Evolutionary conservation across 2,797 vertebrate species (phyloP).

Genomic region (Pseudocheirus occidentalis): DNA sequence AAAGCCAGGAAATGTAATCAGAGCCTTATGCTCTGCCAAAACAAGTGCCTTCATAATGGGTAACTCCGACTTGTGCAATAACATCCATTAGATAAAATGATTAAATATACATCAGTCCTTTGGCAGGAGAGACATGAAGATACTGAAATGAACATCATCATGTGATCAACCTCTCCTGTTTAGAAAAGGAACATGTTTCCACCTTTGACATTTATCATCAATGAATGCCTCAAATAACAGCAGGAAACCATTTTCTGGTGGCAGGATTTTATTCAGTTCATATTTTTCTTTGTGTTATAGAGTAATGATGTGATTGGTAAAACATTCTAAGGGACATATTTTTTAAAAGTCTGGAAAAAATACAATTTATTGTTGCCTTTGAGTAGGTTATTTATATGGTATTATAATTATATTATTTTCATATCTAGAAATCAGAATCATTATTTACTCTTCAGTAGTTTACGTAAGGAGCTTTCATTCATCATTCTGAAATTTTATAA

Average conservation of each 20-base stretch:
- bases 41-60: slow-evolving; percentile 75
- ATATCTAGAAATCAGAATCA: not conserved
- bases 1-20: slow-evolving; percentile 77
- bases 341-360: slow-evolving; percentile 4
- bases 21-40: slow-evolving; percentile 69
- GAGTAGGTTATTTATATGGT: not conserved
- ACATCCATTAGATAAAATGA: slow-evolving; percentile 78
- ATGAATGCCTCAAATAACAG: slow-evolving; percentile 11
- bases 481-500: not conserved
- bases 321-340: slow-evolving; percentile 26
- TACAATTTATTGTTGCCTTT: not conserved
- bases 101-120: slow-evolving; percentile 79
- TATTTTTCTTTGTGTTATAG: slow-evolving; percentile 21
- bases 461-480: not conserved
- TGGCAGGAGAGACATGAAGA: slow-evolving; percentile 63
- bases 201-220: slow-evolving; percentile 20
- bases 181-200: slow-evolving; percentile 53
- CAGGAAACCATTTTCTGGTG: slow-evolving; percentile 10
- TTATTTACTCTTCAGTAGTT: not conserved
- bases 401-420: not conserved
- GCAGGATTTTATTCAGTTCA: not conserved
- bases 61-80: slow-evolving; percentile 72
- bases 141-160: slow-evolving; percentile 32
- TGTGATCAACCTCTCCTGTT: slow-evolving; percentile 22
- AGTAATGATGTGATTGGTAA: slow-evolving; percentile 3